phyloP scores from a whole-genome alignment of 2,888 invertebrate species.

The Noctua comes region DNA sequence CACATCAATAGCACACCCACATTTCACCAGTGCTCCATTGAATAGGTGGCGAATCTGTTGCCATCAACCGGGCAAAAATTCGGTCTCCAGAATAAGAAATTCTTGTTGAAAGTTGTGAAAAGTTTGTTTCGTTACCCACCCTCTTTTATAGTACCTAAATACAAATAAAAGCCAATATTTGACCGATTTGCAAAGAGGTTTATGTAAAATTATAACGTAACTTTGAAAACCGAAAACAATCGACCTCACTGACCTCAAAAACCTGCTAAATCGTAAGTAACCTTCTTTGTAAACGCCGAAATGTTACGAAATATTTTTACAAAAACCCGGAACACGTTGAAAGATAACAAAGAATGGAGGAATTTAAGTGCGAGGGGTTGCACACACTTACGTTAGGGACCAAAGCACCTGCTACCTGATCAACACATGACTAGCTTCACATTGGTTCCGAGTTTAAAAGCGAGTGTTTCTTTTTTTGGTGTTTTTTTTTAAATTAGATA shows the following conservation, averaged over 20 bases:
- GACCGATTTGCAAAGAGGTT: background rate
- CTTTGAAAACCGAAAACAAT: background rate
- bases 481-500: slow-evolving; percentile 9
- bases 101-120: no score
- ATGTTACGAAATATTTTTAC: slow-evolving; percentile 30
- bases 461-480: background rate
- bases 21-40: background rate
- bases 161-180: background rate
- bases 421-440: slow-evolving; percentile 56
- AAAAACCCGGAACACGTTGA: slow-evolving; percentile 63
- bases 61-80: background rate
- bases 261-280: slow-evolving; percentile 22
- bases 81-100: background rate
- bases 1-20: no score
- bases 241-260: background rate
- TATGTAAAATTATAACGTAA: background rate
- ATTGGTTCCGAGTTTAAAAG: slow-evolving; percentile 35
- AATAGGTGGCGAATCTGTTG: background rate
- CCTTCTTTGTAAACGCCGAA: slow-evolving; percentile 32
- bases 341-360: slow-evolving; percentile 60
- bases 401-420: slow-evolving; percentile 81
- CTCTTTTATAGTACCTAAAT: background rate
- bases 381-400: slow-evolving; percentile 62
- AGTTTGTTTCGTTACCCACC: background rate
- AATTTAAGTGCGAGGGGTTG: slow-evolving; percentile 62